Base-by-base conservation (phyloP, 2,113 vertebrate genomes). In the Lynx canadensis region DNA sequence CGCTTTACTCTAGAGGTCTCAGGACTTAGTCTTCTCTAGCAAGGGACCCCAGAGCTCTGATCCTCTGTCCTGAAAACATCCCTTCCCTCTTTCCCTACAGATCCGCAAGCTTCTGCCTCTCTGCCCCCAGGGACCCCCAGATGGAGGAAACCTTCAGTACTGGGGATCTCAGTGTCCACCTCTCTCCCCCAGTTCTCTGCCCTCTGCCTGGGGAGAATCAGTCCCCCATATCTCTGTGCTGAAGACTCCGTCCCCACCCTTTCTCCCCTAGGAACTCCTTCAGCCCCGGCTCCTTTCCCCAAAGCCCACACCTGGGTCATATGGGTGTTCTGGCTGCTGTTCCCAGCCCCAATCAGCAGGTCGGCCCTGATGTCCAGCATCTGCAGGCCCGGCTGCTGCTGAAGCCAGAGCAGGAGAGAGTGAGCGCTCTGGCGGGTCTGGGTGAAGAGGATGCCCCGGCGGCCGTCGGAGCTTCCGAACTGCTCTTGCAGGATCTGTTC, bases 291-390 rank as follows among this genome's bases (percentile, higher is more conserved):
- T 29, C 33, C 31, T 29, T 19, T 29, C 36, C 76, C 71, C n/a
- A 14, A 48, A 90, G 21, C 27, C 55, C 93, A 89, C 97, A 99
- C 99, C 99, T 99, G 99, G 0, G 99, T 99, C 99, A 99, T 99
- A 97, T 99, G 98, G 83, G 78, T 96, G 87, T 25, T 96, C 97
- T 99, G 99, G 87, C 95, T 99, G 97, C 97, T 98, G 97, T 71
- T 97, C 14, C 99, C 99, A 0, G 99, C 96, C 0, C 99, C 99
- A 0, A 92, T 99, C 65, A 99, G 92, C 83, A 99, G 81, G 0
- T 98, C 98, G 0, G 99, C 98, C 19, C 97, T 98, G 97, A 99
- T 97, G 76, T 98, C 98, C 1, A 98, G 93, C 0, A 23, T 21
- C 0, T 27, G 2, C 65, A 99, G 98, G 0, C 36, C 1, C 0